Evolutionary conservation across 2,113 vertebrate species (phyloP).

Genomic region (crab-eating macaque (Macaca fascicularis)): T2T-MFA8v1.1 NC_088392.1:60270001-60270500

Average conservation of each 20-base stretch:
- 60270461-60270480: rapidly evolving
- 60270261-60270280: background rate
- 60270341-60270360: too few relatives aligned
- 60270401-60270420: background rate
- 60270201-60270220: background rate
- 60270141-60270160: background rate
- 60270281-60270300: too few relatives aligned
- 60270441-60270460: background rate
- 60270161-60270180: background rate
- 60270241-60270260: background rate
- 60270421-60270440: background rate
- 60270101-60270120: background rate
- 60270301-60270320: background rate
- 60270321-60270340: background rate
- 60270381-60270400: rapidly evolving
- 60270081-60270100: background rate
- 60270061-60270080: background rate
- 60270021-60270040: background rate
- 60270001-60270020: background rate
- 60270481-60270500: background rate
- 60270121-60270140: background rate
- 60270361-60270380: background rate
- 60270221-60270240: background rate
- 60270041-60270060: background rate
- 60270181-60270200: background rate